Base-by-base conservation (phyloP, 2,113 vertebrate genomes). In the Fulica atra region DNA sequence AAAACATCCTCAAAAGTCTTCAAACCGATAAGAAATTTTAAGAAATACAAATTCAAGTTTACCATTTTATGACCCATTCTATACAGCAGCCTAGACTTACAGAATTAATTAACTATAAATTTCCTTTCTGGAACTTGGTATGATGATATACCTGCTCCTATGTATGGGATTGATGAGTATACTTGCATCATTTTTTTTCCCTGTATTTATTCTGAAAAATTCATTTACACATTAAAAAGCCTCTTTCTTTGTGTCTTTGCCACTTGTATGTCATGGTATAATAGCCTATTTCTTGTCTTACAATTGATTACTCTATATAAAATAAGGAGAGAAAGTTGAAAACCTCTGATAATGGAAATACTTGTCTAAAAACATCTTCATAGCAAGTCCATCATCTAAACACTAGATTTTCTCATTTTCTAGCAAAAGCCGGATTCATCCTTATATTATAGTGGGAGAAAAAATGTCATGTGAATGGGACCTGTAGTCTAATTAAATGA, bases 401-500 rank as follows among this genome's bases (percentile, higher is more conserved):
- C 74, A 94, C 13, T 25, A 92, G 26, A 70, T 79, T 51, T 40
- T 94, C 35, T 88, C 48, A 63, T 93, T 94, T 92, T 81, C 76
- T 56, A 50, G 46, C 14, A 87, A 56, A 63, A 92, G 26, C 26
- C 26, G 28, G 56, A 88, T 76, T 69, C 33, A 74, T 87, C 65
- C 33, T 76, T 68, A 7, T 57, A 25, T 83, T 87, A 77, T 16
- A 88, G 31, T 13, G 19, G 59, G 28, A 78, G 25, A 29, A n/a
- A 77, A 94, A 93, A 83, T 35, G 59, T 44, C 38, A 71, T 31
- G 8, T 59, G 88, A 92, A 92, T 70, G 60, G 33, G 48, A 95
- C 44, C 36, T 51, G 26, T 7, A 85, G 14, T 68, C 74, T 91
- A 97, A 95, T 96, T 96, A 95, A 95, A 81, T 51, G 54, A 89